These are phyloP conservation scores for Clarias pachynema DNA, from an alignment of 2,797 vertebrate genomes.

Conservation along the genomic window DNA sequence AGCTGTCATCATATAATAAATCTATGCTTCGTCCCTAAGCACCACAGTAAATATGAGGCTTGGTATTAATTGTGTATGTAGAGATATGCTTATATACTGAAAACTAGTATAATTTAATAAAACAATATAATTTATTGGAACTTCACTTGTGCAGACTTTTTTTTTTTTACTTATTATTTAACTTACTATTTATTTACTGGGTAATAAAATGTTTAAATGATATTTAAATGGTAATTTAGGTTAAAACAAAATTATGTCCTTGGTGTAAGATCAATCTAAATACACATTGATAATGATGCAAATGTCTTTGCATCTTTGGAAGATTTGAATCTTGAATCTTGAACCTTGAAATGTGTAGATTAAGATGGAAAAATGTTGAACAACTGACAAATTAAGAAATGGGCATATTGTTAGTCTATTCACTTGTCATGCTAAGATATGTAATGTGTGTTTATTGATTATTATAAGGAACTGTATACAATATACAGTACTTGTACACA, in stretches of 20 bases:
- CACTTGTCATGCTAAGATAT: not conserved
- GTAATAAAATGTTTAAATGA: not conserved
- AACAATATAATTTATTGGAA: not conserved
- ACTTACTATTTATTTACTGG: not conserved
- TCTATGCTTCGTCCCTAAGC: not conserved
- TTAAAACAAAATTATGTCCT: not conserved
- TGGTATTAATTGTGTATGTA: not conserved
- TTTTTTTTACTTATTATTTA: too few relatives aligned
- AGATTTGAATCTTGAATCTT: too few relatives aligned
- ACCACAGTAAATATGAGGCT: not conserved
- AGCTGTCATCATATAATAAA: not conserved
- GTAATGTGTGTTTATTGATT: not conserved
- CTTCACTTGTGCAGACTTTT: too few relatives aligned
- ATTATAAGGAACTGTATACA: not conserved
- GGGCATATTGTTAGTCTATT: not conserved
- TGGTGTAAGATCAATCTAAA: not conserved
- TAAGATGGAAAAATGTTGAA: not conserved
- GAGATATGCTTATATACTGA: not conserved
- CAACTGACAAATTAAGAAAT: not conserved
- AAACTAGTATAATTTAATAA: too few relatives aligned
- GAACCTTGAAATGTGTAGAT: not conserved
- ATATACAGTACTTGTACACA: not conserved
- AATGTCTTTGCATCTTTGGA: too few relatives aligned
- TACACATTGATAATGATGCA: not conserved
- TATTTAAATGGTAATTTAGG: not conserved